These are phyloP conservation scores for Amia ocellicauda DNA, from an alignment of 2,113 vertebrate genomes.

Conservation along the genomic window DNA sequence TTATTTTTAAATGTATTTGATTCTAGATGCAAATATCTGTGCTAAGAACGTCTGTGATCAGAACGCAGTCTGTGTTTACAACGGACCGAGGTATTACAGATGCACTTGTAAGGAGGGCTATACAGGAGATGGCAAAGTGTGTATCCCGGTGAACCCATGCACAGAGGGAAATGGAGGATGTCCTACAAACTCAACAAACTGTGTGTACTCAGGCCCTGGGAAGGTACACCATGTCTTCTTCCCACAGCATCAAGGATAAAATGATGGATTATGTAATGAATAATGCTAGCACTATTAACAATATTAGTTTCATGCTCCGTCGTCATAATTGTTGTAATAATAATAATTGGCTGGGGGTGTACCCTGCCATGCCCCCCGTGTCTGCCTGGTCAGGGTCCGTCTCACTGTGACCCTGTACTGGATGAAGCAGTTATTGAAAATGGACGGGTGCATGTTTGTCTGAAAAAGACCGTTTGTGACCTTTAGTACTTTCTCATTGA, in stretches of 20 bases:
- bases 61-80: constrained; percentile 66
- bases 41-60: constrained; percentile 63
- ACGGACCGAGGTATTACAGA: constrained; percentile 49
- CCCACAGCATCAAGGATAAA: neutral
- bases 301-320: too few species aligned
- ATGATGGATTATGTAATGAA: neutral
- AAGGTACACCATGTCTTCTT: constrained; percentile 66
- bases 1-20: neutral
- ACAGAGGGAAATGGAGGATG: constrained; percentile 76
- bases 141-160: constrained; percentile 79
- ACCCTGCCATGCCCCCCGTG: neutral
- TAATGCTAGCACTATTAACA: neutral
- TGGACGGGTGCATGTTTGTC: too few species aligned
- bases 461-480: too few species aligned
- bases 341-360: neutral
- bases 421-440: too few species aligned
- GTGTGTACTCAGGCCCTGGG: constrained; percentile 69
- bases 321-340: too few species aligned
- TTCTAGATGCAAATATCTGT: constrained; percentile 66
- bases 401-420: too few species aligned
- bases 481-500: too few species aligned
- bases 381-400: too few species aligned
- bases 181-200: constrained; percentile 73
- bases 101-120: constrained; percentile 78
- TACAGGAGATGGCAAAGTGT: constrained; percentile 78